Base-by-base conservation (phyloP, 2,113 vertebrate species). In the Rhagologus leucostigma region DNA sequence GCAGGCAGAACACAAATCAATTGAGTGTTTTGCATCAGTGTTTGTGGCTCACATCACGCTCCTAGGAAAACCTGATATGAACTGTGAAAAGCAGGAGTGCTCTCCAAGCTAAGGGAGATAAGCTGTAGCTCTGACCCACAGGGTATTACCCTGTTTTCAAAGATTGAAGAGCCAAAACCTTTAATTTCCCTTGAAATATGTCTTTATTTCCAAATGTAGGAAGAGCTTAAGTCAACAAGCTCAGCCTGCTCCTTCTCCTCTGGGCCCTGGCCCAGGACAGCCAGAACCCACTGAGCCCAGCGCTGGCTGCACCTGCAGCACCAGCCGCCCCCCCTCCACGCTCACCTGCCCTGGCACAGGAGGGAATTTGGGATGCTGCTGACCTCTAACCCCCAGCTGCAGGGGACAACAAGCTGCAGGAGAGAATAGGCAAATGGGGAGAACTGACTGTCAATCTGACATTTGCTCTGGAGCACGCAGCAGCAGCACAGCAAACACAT, bases 311-410 rank as follows among this genome's bases (percentile, higher is more conserved):
- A 88, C 73, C 80, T 74, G 87, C 84, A 68, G 49, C 55, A 81
- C 91, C 91, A 92, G n/a, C 65, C 16, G 6, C 32, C 46, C 42
- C 42, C 56, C 56, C 69, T 75, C 95, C 96, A 84, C 22, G 32
- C 96, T 92, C 96, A 96, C 93, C 94, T 76, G 84, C 84, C 87
- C 73, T 39, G 68, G 33, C 57, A 62, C 76, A 44, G 84, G 82
- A 95, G 81, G 74, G 96, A 96, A 97, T 56, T 87, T 2, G 14
- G 94, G 95, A 94, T 96, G 97, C 93, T 65, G 53, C 95, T 97
- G 93, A 95, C 96, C 95, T 94, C 89, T 89, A 95, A 96, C 74
- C 92, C 62, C 26, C 5, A 41, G 85, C 92, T 33, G 3, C 88
- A 90, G 44, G 85, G 90, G 79, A 97, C 96, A 98, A 96, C 97